Percentiles rank a stretch among this genome's conserved stretches.
phyloP scores from a whole-genome alignment of 2,797 vertebrate genomes.

The Antennarius maculatus region DNA sequence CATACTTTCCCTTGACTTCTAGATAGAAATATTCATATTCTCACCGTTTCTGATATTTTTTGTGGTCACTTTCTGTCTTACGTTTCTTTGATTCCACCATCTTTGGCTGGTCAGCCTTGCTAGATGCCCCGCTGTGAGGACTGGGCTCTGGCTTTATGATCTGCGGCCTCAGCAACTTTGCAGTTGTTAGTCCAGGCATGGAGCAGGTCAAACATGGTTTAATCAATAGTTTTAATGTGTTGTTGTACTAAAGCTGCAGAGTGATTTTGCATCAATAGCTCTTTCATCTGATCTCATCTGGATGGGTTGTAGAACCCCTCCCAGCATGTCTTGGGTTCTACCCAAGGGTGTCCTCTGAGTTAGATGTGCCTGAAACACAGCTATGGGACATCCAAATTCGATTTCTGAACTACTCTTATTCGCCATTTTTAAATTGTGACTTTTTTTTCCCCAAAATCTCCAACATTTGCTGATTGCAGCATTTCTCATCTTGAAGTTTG shows the following conservation, averaged over 20 bases:
- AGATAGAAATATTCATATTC: no score
- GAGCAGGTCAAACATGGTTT: not conserved
- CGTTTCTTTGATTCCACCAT: no score
- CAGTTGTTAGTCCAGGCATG: constrained; percentile 5
- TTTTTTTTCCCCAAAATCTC: no score
- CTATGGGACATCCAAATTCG: not conserved
- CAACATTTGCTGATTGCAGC: no score
- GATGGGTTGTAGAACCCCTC: constrained; percentile 4
- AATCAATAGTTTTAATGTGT: not conserved
- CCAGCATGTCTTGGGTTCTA: constrained; percentile 13
- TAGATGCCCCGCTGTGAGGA: not conserved
- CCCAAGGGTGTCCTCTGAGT: not conserved
- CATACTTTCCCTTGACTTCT: no score
- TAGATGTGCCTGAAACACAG: constrained; percentile 13
- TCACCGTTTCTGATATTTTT: no score
- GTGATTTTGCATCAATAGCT: not conserved
- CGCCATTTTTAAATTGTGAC: not conserved
- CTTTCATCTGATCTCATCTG: not conserved
- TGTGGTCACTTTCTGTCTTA: no score
- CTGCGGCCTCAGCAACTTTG: constrained; percentile 3
- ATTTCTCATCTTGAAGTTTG: no score
- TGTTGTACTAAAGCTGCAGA: not conserved
- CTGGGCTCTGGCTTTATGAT: constrained; percentile 5
- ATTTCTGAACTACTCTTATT: not conserved
- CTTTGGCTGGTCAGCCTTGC: not conserved